Conservation (phyloP, 1,140 invertebrate genomes). For the Eupristina koningsbergeri region DNA sequence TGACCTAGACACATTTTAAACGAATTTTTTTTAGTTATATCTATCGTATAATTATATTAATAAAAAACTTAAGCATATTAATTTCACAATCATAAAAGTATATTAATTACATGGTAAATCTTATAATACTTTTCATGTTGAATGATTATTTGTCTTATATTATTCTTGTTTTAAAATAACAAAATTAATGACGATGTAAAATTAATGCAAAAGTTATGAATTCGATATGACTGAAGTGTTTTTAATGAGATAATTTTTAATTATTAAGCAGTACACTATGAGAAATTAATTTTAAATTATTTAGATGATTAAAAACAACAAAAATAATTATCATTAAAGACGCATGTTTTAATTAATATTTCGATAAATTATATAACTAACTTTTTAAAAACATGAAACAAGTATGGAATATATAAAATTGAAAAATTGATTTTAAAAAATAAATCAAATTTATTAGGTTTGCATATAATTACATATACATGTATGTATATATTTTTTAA, state of each 20-base stretch:
- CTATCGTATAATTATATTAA: too few relatives aligned
- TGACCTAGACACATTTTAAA: too few relatives aligned
- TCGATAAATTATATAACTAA: not conserved
- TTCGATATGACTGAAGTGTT: not conserved
- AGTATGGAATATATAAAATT: not conserved
- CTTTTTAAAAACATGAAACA: constrained; percentile 13
- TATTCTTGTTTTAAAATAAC: not conserved
- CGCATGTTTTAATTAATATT: not conserved
- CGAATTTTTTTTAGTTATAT: too few relatives aligned
- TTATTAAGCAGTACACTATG: not conserved
- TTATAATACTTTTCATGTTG: not conserved
- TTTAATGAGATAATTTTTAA: not conserved
- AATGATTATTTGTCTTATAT: not conserved
- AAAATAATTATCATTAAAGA: not conserved
- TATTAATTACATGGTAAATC: not conserved
- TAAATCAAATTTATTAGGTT: not conserved
- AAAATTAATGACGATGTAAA: not conserved
- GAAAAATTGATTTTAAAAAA: not conserved
- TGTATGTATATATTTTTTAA: not conserved
- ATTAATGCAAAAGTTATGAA: not conserved
- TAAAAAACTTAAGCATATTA: too few relatives aligned
- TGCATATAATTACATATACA: not conserved
- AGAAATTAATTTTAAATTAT: not conserved
- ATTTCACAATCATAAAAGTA: not conserved
- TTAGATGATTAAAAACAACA: not conserved